Base-by-base conservation (phyloP, 2,113 vertebrate species). In the Circaetus gallicus region DNA sequence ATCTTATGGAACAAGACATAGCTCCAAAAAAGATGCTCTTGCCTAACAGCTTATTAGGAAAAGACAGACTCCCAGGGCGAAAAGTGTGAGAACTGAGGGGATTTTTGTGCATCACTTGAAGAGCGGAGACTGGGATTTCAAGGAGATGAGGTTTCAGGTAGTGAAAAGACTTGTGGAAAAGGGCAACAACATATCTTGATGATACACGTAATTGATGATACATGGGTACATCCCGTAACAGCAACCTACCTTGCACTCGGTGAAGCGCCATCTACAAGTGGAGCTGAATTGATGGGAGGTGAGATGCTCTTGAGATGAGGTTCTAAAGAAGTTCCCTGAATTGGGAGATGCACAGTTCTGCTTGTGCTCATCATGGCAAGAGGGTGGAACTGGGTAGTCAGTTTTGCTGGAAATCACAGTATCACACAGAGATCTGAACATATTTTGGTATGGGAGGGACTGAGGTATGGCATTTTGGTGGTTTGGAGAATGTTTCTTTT, bases 291-390 rank as follows among this genome's bases (percentile, higher is more conserved):
- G 49, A 26, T 43, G 69, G 62, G 71, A 73, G 74, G 21, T 55
- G 82, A 76, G 58, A 32, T 38, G 53, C 62, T 66, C 49, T 53
- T 36, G 32, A 82, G 59, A 34, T 52, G 53, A 61, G 36, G 36
- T 7, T 79, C 45, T 47, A 7, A 63, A 82, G 86, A 52, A 70
- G 70, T 81, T 89, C 72, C 42, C 11, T 49, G 72, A 69, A 58
- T 16, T 1, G 3, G 83, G 55, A 79, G 31, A n/a, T n/a, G 14
- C 0, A 10, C 2, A 8, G 36, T 77, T 92, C 76, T 90, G 45
- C 49, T 95, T 49, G 28, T 10, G 6, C 36, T 59, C 3, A 0
- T 83, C 10, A 25, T 0, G 0, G 78, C 16, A n/a, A 38, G 34
- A 72, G 28, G 15, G 43, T 70, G 50, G 67, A 83, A 52, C 47